Evolutionary conservation across 2,888 invertebrate species (phyloP), one percentile per base, ranked within the genome.

Genomic region (Epsilonema sp.): DNA sequence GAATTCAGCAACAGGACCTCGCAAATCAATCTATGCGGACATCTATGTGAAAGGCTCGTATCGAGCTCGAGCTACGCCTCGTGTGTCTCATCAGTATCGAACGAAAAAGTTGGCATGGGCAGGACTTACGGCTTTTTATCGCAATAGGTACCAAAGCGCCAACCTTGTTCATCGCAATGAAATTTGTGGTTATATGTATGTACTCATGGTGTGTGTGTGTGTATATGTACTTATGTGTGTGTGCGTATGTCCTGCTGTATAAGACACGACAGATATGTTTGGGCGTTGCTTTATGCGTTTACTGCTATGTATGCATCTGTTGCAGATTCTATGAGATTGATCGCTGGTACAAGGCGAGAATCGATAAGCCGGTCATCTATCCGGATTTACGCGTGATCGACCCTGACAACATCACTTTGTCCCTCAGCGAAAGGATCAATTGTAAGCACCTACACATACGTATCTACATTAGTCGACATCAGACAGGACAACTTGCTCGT

Each of bases 281-380:
- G n/a, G n/a, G n/a, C n/a, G n/a, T n/a, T n/a, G n/a, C n/a, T n/a
- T n/a, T n/a, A n/a, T n/a, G n/a, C n/a, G n/a, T n/a, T n/a, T n/a
- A n/a, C n/a, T n/a, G n/a, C n/a, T n/a, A n/a, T n/a, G n/a, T n/a
- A n/a, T n/a, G n/a, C n/a, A n/a, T 37, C 45, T 23, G 2, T 31
- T 55, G 26, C 44, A 62, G 62, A 42, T 63, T 61, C 46, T 63
- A 61, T 45, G 60, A 62, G 48, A 51, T 54, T 19, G 61, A 63
- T 45, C 53, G 54, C 38, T 63, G 63, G 63, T 63, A 63, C 54
- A 63, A 63, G 47, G 63, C 63, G 11, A 52, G 63, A 2, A 64
- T 63, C 43, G 55, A 58, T 41, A 61, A 58, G 43, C 63, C 60
- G 4, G 57, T 59, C 42, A 45, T 50, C 24, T 44, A 57, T 3